Base-by-base conservation (phyloP, 2,888 invertebrate genomes). In the Drosophila tripunctata region DNA sequence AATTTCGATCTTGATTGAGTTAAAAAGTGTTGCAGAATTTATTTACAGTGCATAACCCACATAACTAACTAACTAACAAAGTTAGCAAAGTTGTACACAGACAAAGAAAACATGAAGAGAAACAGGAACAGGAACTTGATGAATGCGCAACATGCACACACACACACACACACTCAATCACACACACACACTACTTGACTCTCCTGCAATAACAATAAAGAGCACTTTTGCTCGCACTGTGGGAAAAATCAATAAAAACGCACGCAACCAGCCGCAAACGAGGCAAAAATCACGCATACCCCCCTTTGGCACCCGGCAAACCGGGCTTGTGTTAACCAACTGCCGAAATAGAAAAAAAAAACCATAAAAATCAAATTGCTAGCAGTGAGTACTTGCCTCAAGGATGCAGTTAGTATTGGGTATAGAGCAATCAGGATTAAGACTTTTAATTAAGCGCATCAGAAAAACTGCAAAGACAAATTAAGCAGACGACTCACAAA, bases 191-290 rank as follows among this genome's bases (percentile, higher is more conserved):
- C 22, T 27, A 15, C 31, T 48, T 38, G 44, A 17, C 54, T 27
- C 30, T 24, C 14, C 48, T 47, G 38, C 63, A 52, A 38, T 50
- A 63, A 55, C 55, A 45, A 27, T 14, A 24, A 27, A 60, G 51
- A 38, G 24, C 48, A 55, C n/a, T 57, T 70, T 57, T 27, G 50
- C 50, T 51, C 47, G 57, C 58, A 47, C 48, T 63, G 67, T 60
- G 76, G 69, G 86, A 86, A 81, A 86, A 81, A 81, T 81, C 86
- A 86, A 81, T 81, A 81, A 71, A 69, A 73, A 83, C 80, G 80
- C 80, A 69, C 67, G 67, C 79, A 60, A 78, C 58, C 56, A 54
- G 57, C 58, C 50, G 31, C 50, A 41, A 52, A 24, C 54, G 22
- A 44, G 21, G 38, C 51, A 51, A 51, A 51, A 27, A 40, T 51